Evolutionary conservation across 1,140 invertebrate genomes (phyloP), one percentile per base, ranked within the genome.

Genomic region (Nylanderia fulva): DNA sequence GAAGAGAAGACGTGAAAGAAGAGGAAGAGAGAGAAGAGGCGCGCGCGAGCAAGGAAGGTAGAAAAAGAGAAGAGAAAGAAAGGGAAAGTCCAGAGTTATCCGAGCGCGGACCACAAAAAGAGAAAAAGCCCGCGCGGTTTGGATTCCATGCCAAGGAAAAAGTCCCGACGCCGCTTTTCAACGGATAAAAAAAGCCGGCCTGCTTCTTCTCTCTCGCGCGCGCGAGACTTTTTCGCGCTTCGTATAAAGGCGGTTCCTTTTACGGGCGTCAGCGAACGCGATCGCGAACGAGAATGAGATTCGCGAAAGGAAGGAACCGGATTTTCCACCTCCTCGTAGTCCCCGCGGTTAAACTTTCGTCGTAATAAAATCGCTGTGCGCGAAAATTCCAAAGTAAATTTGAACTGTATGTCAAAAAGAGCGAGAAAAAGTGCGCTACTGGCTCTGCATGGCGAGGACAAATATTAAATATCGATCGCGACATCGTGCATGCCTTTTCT

Each of bases 391-490:
- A 64, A 79, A 79, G 76, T 79, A 79, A 79, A 79, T 79, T 79
- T 42, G 76, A 79, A 68, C 76, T 54, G 61, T 63, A 36, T 58
- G 74, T 63, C 42, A 15, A 29, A 45, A n/a, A 79, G 68, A 27
- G 61, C 45, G 42, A 68, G 33, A 54, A 54, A 54, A 54, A 79
- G 24, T 42, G 74, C 74, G 56, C 24, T 9, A 42, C 42, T 68
- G 48, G n/a, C n/a, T n/a, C 36, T 45, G 61, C 76, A 24, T 29
- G 29, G 74, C 75, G 42, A 68, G 76, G 76, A 79, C 76, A 79
- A 79, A 79, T 79, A 79, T 79, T 79, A 79, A 79, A 79, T 79
- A 79, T 79, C 63, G 76, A 79, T 79, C 45, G 61, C 75, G 39
- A 61, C 27, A 63, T 39, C 27, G 76, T 39, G 76, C 63, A n/a